Base-by-base conservation (phyloP, 2,888 invertebrate species). In the Agonum fuliginosum region DNA sequence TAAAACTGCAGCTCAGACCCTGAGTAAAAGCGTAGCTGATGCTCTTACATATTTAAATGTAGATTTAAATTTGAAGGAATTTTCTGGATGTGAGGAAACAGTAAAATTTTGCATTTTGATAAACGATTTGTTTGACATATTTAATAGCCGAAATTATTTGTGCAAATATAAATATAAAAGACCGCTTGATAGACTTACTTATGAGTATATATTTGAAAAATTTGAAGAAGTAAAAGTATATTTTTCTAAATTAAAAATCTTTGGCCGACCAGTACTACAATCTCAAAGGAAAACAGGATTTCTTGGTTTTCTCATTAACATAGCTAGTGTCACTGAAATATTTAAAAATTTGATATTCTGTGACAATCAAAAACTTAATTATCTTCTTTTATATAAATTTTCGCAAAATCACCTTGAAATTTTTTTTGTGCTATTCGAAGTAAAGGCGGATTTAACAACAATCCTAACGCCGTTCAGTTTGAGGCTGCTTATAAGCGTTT, bases 1-100 rank as follows among this genome's bases (percentile, higher is more conserved):
- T 2, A 54, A 54, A 22, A 22, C 54, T 20, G 54, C 54, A n/a
- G 75, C 43, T n/a, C 78, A 78, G 54, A 37, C 77, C 1, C 58
- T 79, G 3, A 79, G 79, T 30, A 71, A 43, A 41, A 75, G 75
- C 8, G 76, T 78, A 6, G 79, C 78, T 27, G 71, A 79, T 46
- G 46, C 75, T 12, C 22, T 78, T 12, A 62, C 65, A 30, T 34
- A 75, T 71, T 76, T 75, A 19, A 48, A 43, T 54, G 10, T 22
- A 19, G 69, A 76, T 46, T 51, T 79, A 14, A 48, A 78, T 41
- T 10, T 78, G 6, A 12, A 46, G 3, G 58, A 48, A 6, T 79
- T 79, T 37, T n/a, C 24, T 24, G 37, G 37, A 4, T 76, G 72
- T 46, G 78, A 46, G 27, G 30, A 62, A 19, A 79, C 79, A 24